Conservation (phyloP, 2,113 vertebrate genomes). For the Archilochus colubris region DNA sequence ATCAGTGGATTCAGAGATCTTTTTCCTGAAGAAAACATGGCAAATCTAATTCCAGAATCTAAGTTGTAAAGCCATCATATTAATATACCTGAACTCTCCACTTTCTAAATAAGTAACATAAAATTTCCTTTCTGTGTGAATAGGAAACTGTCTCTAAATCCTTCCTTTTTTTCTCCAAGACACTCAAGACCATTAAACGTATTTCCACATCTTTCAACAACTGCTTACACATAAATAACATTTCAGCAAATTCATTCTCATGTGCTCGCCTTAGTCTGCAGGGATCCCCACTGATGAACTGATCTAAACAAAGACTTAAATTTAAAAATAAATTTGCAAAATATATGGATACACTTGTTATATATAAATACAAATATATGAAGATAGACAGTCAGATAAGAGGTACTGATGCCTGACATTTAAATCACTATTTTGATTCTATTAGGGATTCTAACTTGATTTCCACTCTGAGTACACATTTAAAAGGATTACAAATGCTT, state of each 20-base stretch:
- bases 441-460: neutral
- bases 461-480: neutral
- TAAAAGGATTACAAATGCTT: slow-evolving; percentile 28
- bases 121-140: neutral
- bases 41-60: neutral
- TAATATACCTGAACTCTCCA: neutral
- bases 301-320: neutral
- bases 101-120: neutral
- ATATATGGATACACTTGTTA: too few species aligned
- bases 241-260: neutral
- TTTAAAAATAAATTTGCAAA: neutral
- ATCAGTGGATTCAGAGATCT: neutral
- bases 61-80: neutral
- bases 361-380: neutral
- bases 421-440: neutral
- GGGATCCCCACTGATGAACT: neutral
- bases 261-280: neutral
- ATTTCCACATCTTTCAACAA: neutral
- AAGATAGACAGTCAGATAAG: fast-evolving
- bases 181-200: neutral
- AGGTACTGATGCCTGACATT: neutral
- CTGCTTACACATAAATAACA: neutral
- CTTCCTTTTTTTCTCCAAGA: neutral
- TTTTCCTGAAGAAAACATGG: neutral
- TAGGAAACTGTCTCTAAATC: neutral